Evolutionary conservation across 2,888 invertebrate species (phyloP).

Genomic region (Coecobrya sp.): DNA sequence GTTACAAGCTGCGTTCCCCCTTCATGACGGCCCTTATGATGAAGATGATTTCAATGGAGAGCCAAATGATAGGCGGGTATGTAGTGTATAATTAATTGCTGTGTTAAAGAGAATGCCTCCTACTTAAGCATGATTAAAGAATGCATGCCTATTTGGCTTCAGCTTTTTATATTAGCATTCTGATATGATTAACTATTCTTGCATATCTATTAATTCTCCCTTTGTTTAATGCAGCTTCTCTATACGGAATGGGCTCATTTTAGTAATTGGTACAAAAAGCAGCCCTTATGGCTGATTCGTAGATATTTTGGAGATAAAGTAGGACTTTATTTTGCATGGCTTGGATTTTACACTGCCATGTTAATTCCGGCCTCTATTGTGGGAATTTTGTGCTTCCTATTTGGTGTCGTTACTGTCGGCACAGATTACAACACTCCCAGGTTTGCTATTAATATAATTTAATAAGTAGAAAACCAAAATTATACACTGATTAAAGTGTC

Average conservation of each 20-base stretch:
- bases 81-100: constrained; percentile 79
- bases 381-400: constrained; percentile 95
- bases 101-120: neutral
- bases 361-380: constrained; percentile 95
- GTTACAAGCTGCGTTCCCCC: constrained; percentile 94
- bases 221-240: constrained; percentile 90
- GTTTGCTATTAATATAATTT: constrained; percentile 85
- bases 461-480: neutral
- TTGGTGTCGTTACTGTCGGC: constrained; percentile 94
- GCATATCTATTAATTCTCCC: neutral
- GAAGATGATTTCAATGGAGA: constrained; percentile 91
- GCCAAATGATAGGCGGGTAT: constrained; percentile 92
- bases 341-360: constrained; percentile 97
- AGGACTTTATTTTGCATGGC: constrained; percentile 96
- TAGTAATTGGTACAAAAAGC: constrained; percentile 96
- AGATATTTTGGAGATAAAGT: constrained; percentile 98
- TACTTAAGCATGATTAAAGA: neutral
- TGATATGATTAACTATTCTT: neutral
- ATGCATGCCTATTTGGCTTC: neutral
- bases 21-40: constrained; percentile 94
- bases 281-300: constrained; percentile 95
- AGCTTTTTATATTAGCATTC: neutral
- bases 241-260: constrained; percentile 98
- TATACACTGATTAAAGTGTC: too few species aligned
- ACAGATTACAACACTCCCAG: constrained; percentile 94